Base-by-base conservation (phyloP, 2,888 invertebrate species). In the Galerucella nymphaeae region DNA sequence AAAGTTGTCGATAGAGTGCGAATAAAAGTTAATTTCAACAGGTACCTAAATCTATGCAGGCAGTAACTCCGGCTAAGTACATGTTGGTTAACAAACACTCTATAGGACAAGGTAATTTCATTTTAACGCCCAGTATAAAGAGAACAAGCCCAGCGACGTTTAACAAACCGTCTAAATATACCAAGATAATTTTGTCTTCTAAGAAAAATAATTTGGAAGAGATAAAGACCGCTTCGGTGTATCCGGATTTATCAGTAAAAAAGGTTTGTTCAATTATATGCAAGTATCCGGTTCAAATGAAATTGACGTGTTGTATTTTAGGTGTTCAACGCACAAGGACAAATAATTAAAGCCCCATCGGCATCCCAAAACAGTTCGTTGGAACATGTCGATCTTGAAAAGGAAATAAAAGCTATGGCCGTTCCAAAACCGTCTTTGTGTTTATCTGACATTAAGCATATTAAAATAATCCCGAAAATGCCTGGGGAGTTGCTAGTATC, bases 121-220 rank as follows among this genome's bases (percentile, higher is more conserved):
- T 74, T 23, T 55, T 70, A 14, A 70, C 70, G 9, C 66, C 66
- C 11, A 67, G 58, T 13, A 64, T 68, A 11, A 71, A 71, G 41
- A 71, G 65, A 61, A 66, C 58, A 45, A 71, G 23, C 11, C 71
- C 78, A n/a, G 64, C 76, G 10, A 55, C 74, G 1, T 77, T 76
- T 20, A 68, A 65, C 11, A 76, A 77, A 50, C 75, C 77, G 18
- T 78, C 77, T 5, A 78, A 82, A 6, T 89, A 89, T 76, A 89
- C 88, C 67, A 88, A 89, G 0, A 89, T 89, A 77, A 89, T 89
- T 72, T 87, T 89, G 74, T 80, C 89, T 45, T 88, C 89, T 1
- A 88, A 88, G 74, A 86, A 76, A 57, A 69, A 42, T 45, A 75
- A 61, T 14, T 50, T 66, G 41, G 81, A 82, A 16, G 78, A 79